Evolutionary conservation across 2,888 invertebrate species (phyloP), one percentile per base, ranked within the genome.

Genomic region (Apeira syringaria): DNA sequence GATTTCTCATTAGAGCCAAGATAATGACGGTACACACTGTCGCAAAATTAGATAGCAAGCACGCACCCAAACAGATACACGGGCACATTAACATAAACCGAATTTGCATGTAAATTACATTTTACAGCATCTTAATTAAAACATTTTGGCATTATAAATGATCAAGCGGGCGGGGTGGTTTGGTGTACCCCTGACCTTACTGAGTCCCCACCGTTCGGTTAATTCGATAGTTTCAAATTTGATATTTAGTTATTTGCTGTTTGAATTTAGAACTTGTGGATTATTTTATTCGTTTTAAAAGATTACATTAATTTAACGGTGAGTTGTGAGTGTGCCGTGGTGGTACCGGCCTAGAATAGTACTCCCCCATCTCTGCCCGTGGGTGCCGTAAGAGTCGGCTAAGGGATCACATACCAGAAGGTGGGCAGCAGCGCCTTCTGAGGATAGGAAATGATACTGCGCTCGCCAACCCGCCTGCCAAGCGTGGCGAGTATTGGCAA

Each of bases 91-190:
- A 90, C 90, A 90, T 90, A 90, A 90, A 90, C 90, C 90, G 89
- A 90, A 90, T 90, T 90, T 90, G 90, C 90, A 90, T 90, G 90
- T 90, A 90, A 90, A 90, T 90, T 90, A 90, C 90, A 87, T 90
- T 90, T 90, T 90, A 90, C 90, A 90, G 89, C 90, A 85, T 90
- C 90, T 90, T 90, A 90, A 90, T 90, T 90, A 90, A 90, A 90
- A 90, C 90, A 90, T 90, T 90, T 90, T 90, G 90, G 89, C 89
- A 90, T 90, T 90, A 90, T 90, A 90, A 90, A 90, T 90, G 90
- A 90, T 90, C 88, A 81, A 80, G 84, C 77, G 80, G 69, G 71
- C 53, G 63, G 24, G 70, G 70, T 79, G 24, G 70, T 70, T 79
- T 63, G 64, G 68, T 64, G 77, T 74, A 67, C 76, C 68, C 79